Percentiles rank a stretch among this genome's conserved stretches.
Evolutionary conservation across 2,113 vertebrate species (phyloP).

Genomic region (Solenodon paradoxus): DNA sequence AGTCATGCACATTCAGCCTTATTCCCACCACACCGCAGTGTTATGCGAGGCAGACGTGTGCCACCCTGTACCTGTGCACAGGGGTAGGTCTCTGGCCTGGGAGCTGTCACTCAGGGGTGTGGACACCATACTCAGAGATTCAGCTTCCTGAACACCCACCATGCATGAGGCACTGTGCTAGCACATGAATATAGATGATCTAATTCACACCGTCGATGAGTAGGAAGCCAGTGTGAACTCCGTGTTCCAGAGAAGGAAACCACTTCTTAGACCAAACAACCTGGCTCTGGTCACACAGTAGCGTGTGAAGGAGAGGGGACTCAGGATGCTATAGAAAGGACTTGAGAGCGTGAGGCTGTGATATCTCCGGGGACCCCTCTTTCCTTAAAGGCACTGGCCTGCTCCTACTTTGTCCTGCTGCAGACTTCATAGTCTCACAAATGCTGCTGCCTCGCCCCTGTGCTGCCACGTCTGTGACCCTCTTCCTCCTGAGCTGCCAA

Average conservation of each 20-base stretch:
- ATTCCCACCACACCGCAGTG: background rate
- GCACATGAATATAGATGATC: fast-evolving
- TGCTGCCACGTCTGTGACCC: no score
- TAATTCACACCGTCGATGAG: background rate
- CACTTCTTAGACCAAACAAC: background rate
- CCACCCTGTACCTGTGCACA: fast-evolving
- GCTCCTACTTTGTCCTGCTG: fast-evolving
- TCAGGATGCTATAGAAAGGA: background rate
- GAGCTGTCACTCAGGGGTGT: background rate
- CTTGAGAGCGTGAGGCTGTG: background rate
- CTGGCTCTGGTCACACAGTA: no score
- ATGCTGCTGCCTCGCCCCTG: background rate
- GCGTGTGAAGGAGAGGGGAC: background rate
- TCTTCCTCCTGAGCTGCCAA: background rate
- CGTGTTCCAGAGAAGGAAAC: background rate
- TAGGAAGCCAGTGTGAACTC: background rate
- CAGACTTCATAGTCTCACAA: background rate
- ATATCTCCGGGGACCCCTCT: background rate
- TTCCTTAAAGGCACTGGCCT: background rate
- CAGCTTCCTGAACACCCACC: background rate
- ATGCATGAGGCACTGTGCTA: fast-evolving
- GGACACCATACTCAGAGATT: background rate
- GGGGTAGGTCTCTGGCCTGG: background rate
- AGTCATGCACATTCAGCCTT: fast-evolving
- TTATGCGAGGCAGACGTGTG: fast-evolving